These are phyloP conservation scores for Eulimnadia texana DNA, from an alignment of 1,140 invertebrate species.

Conservation along the genomic window DNA sequence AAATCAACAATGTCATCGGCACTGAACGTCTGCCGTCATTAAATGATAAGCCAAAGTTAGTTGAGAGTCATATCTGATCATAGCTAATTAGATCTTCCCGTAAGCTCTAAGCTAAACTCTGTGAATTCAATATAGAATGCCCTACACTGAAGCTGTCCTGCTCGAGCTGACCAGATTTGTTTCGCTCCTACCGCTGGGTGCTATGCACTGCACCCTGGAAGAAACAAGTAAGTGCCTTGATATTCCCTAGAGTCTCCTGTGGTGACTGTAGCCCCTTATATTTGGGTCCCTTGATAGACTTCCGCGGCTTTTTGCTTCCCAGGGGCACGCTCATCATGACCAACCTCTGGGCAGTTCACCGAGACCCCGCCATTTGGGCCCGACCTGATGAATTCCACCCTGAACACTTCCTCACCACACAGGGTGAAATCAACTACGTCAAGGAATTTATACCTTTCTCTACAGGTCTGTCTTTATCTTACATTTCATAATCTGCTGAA, in stretches of 20 bases:
- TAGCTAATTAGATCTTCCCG: background rate
- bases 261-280: no score
- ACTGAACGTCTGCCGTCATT: background rate
- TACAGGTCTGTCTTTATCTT: constrained; percentile 3
- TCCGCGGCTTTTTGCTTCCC: constrained; percentile 18
- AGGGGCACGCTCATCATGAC: constrained; percentile 23
- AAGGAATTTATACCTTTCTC: constrained; percentile 19
- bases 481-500: background rate
- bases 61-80: background rate
- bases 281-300: no score
- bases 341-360: constrained; percentile 30
- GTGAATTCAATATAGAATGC: constrained; percentile 7
- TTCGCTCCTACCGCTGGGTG: constrained; percentile 15
- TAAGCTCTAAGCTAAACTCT: background rate
- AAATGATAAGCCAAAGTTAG: constrained; percentile 16
- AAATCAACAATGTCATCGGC: constrained; percentile 42
- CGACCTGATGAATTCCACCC: constrained; percentile 29
- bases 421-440: constrained; percentile 16
- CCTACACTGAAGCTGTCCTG: constrained; percentile 19
- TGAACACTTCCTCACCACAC: constrained; percentile 10
- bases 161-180: constrained; percentile 18
- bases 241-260: background rate
- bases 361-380: constrained; percentile 26
- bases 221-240: background rate
- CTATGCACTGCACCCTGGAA: background rate